Evolutionary conservation across 1,140 invertebrate genomes (phyloP).

Genomic region (Megathymus violae): DNA sequence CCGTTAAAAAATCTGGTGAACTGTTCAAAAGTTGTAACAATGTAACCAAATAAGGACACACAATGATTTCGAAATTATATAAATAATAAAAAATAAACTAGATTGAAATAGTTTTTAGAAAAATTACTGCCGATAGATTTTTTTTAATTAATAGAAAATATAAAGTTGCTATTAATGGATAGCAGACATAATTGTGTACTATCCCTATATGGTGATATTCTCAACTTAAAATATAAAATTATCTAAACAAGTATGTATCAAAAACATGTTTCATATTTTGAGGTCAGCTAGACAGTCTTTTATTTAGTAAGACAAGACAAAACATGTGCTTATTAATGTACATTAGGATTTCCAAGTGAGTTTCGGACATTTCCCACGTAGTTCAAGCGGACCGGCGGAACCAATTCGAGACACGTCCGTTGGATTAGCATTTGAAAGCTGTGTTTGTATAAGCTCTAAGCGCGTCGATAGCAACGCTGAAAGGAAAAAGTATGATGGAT

Average conservation of each 20-base stretch:
- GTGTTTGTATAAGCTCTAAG: constrained; percentile 75
- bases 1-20: background rate
- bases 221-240: too few species aligned
- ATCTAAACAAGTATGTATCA: too few species aligned
- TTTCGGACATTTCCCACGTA: constrained; percentile 70
- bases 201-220: too few species aligned
- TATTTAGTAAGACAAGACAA: background rate
- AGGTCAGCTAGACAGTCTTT: background rate
- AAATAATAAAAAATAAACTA: background rate
- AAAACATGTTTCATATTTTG: background rate
- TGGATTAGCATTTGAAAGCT: constrained; percentile 81
- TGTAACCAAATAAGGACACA: background rate
- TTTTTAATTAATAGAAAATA: too few species aligned
- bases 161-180: too few species aligned
- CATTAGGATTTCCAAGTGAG: constrained; percentile 35
- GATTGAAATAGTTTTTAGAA: background rate
- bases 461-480: constrained; percentile 57
- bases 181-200: too few species aligned
- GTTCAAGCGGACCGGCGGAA: constrained; percentile 53
- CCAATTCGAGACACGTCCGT: constrained; percentile 75
- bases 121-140: too few species aligned
- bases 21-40: background rate
- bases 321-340: constrained; percentile 35
- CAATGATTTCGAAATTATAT: background rate
- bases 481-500: constrained; percentile 82